Base-by-base conservation (phyloP, 2,113 vertebrate species). In the Halichoeres trimaculatus region DNA sequence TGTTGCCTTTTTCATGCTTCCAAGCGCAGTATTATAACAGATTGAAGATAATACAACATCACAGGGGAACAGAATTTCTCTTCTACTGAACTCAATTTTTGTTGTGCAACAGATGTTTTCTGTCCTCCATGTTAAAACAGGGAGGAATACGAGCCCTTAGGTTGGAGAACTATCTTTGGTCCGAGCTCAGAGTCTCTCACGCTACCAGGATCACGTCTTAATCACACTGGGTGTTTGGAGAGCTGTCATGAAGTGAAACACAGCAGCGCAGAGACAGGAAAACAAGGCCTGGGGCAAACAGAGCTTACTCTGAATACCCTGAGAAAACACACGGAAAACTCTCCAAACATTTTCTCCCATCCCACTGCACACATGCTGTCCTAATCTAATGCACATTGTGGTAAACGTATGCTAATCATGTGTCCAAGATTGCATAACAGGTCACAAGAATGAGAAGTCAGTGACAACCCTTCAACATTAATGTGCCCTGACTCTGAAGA, bases 181-280 rank as follows among this genome's bases (percentile, higher is more conserved):
- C 55, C 8, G 23, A 61, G 59, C 60, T 76, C 63, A 0, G 50
- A 80, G 66, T 83, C 70, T 80, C 79, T 85, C 80, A 78, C 35
- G 54, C 77, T 67, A 66, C 68, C 82, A 63, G 82, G 81, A 84
- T 81, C 74, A 78, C 68, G 68, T 76, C 82, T 79, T 86, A 85
- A 88, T 90, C 81, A 78, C 78, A 86, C 84, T 85, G 43, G 54
- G 74, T 78, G 76, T 87, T 89, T 87, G 74, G 57, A 78, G 68
- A 83, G 75, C 80, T 84, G 80, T 89, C 75, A 78, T 64, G 75
- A 70, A 38, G 51, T 73, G 79, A 84, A 84, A 78, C 77, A 59
- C n/a, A 43, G 67, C 62, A 68, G 62, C 43, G 17, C 14, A 69
- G 61, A 55, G 69, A 67, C 17, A 23, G 41, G n/a, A 53, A 56